Evolutionary conservation across 2,888 invertebrate species (phyloP), one percentile per base, ranked within the genome.

Genomic region (Pseudolycoriella hygida): DNA sequence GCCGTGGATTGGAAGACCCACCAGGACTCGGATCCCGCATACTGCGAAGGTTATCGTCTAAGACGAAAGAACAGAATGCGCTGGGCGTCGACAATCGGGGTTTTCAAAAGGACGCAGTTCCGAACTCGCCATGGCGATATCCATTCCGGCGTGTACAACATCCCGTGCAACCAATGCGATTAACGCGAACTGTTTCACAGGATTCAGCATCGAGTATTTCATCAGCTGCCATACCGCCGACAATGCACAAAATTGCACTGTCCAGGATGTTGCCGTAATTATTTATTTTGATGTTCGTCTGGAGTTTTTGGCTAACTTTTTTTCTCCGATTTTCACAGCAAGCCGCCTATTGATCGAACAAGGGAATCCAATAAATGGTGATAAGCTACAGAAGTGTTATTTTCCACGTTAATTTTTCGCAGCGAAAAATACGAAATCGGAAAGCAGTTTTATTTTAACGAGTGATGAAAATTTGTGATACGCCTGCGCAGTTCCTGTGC

Each of bases 91-190:
- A 80, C 51, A 83, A 82, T 57, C 75, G 76, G 44, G 80, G 72
- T 32, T 83, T 76, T 58, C 80, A 80, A 55, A 57, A 54, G 57
- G 76, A 76, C 54, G 34, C 34, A 3, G 69, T 64, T 2, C 78
- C 81, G 1, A 83, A 83, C 60, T 77, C 80, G 25, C 78, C 81
- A 1, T 83, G 82, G 83, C 70, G 77, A 53, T 81, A 81, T 60
- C 79, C 80, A 1, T 68, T 71, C 48, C 60, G 67, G 12, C 57
- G 69, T 3, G 59, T 61, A 47, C 32, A 46, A 17, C 51, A 56
- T 34, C 53, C 54, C 18, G 10, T 47, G 47, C 50, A 54, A 66
- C 50, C 54, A 51, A 47, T 67, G 66, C 47, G 68, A 66, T 68
- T 73, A 58, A 66, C 70, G 64, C 71, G 63, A 61, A 70, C 67